Base-by-base conservation (phyloP, 2,113 vertebrate species). In the Nymphicus hollandicus region DNA sequence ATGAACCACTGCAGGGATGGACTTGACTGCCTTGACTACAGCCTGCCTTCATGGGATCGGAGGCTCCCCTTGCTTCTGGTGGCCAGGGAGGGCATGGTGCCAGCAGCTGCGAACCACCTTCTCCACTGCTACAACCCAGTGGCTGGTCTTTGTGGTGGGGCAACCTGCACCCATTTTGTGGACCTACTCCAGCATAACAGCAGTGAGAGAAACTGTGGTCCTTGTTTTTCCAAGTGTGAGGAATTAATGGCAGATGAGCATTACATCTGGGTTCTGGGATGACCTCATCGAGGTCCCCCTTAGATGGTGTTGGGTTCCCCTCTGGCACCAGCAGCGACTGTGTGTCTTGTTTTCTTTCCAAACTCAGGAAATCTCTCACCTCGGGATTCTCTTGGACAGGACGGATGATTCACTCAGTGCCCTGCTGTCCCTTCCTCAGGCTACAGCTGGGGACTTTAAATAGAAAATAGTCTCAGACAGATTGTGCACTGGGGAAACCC, bases 381-480 rank as follows among this genome's bases (percentile, higher is more conserved):
- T 85, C 12, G 0, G 56, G 68, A 83, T 87, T 81, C 91, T 80
- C 92, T 81, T 4, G 9, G 66, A 80, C 87, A 89, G 92, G 96
- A 96, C 80, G 86, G 90, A 82, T 93, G 95, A 97, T 82, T 96
- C 89, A 94, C 72, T 37, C 6, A 2, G 27, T 61, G 52, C 47
- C 88, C 55, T 1, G 0, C 92, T 92, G 61, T 85, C 92, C 85
- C 85, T 91, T 96, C 94, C 95, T 95, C 85, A 87, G 82, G 68
- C 85, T 93, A 66, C 85, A 93, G 81, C 86, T 95, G 93, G 41
- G 64, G 50, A 39, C 39, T 76, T 88, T 64, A 95, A 85, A 95
- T 95, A 94, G 79, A 86, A 91, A 53, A 91, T 79, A 47, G 55
- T 50, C 82, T 97, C 93, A 95, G 77, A 87, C 49, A 55, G 79